Evolutionary conservation across 2,113 vertebrate genomes (phyloP), one percentile per base, ranked within the genome.

Genomic region (Willisornis vidua): DNA sequence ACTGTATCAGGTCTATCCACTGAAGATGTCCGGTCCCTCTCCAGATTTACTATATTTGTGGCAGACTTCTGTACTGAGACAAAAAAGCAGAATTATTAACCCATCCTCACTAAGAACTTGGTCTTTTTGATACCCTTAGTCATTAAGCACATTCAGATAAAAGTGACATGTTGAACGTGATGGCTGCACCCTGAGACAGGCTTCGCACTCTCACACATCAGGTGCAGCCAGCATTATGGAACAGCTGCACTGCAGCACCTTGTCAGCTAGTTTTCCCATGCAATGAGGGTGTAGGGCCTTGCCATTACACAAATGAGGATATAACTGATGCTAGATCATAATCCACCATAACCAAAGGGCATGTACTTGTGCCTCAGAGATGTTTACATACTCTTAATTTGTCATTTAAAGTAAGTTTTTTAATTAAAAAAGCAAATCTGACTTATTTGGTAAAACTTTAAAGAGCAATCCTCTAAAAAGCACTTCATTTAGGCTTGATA

Each of bases 401-500:
- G 31, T 58, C 22, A 76, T 58, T 63, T 41, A 90, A 95, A 94
- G 54, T 33, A 85, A 48, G 16, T 9, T 75, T 41, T 48, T 48
- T 59, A 55, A 74, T 87, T 81, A 24, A 55, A 71, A 80, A 95
- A 73, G 15, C 31, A 90, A 58, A 71, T 93, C 91, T 91, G 65
- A 45, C 37, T 95, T 84, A 43, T 91, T 89, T 1, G 1, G 37
- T 71, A 82, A 62, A 70, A 80, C 25, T 92, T 96, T 63, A 88
- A 93, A 92, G 33, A 94, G 52, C 59, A 82, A 66, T 74, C 19
- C 41, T 86, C 29, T 58, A 79, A 95, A 92, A 96, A 74, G 24
- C 26, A 86, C 72, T 92, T 90, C 41, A 91, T 91, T 92, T 78
- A 76, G 29, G 14, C 51, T 79, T 91, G 67, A 71, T 76, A 85